These are phyloP conservation scores for Gadopsis marmoratus DNA, from an alignment of 2,797 vertebrate genomes.

Conservation along the genomic window DNA sequence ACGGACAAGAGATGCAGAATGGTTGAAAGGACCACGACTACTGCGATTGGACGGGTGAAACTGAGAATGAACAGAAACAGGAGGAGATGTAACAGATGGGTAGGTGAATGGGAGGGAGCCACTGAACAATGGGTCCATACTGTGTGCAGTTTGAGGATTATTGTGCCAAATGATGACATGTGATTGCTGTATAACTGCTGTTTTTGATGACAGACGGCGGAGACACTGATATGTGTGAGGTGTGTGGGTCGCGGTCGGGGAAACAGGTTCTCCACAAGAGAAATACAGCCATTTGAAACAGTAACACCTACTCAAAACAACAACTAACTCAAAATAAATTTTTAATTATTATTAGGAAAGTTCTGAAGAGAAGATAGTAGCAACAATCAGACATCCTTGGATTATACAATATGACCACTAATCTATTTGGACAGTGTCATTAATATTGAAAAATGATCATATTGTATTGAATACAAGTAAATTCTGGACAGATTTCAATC, in stretches of 20 bases:
- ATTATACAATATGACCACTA: not conserved
- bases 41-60: not conserved
- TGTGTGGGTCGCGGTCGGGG: slow-evolving; percentile 16
- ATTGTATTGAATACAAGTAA: not conserved
- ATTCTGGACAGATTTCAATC: not conserved
- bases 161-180: slow-evolving; percentile 6
- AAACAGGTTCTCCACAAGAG: slow-evolving; percentile 3
- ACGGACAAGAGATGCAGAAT: not conserved
- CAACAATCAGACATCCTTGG: not conserved
- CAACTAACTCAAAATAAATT: not conserved
- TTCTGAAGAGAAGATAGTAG: not conserved
- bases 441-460: not conserved
- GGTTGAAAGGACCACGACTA: slow-evolving; percentile 30
- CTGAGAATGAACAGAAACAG: slow-evolving; percentile 8
- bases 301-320: not conserved
- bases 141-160: not conserved
- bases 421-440: not conserved
- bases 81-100: slow-evolving; percentile 18
- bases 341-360: not conserved
- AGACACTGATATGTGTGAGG: slow-evolving; percentile 6
- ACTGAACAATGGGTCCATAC: slow-evolving; percentile 10
- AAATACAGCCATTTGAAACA: not conserved
- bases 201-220: slow-evolving; percentile 16
- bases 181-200: slow-evolving; percentile 22
- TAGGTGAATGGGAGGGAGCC: slow-evolving; percentile 17